Evolutionary conservation across 2,113 vertebrate genomes (phyloP), one percentile per base, ranked within the genome.

Genomic region (Elephas maximus): DNA sequence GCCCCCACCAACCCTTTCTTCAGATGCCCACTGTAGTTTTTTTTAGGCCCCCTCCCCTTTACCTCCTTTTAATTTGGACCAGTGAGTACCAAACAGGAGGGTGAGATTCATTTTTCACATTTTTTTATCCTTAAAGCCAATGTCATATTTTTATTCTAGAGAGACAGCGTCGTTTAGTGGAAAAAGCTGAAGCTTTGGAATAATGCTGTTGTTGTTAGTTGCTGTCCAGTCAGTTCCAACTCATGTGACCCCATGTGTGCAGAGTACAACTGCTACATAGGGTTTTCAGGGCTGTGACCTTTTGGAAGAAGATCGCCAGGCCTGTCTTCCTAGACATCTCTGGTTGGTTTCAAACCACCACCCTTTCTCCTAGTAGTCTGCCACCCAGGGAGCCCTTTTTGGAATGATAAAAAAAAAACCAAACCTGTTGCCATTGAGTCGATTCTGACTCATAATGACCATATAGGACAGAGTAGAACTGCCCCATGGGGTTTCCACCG

Each of bases 71-170:
- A 44, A n/a, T 26, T 90, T 92, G n/a, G 94, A 60, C 78, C 78
- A 82, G 24, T 65, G 74, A 91, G 78, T 71, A 44, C 65, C 80
- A 90, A 85, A 95, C 94, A 96, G 95, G 95, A 96, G 73, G 71
- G 44, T 85, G 91, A 89, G 85, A 77, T 94, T 85, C 92, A 79
- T 96, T 97, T 96, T 96, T 86, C 65, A 94, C 26, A 26, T 80
- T 63, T 79, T 88, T 85, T 77, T 77, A 92, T 92, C 20, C 26
- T 94, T 91, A 89, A 89, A 87, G 44, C 23, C 90, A 65, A 88
- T 78, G 87, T 83, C 89, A 62, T 91, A 78, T 67, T 97, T 97
- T 97, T 97, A 91, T 86, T 89, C 94, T 94, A 89, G 90, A 94
- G 90, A 94, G 45, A 91, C n/a, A 81, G 62, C 44, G 77, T 91